Conservation (phyloP, 1,140 invertebrate genomes). For the Hycleus cichorii region DNA sequence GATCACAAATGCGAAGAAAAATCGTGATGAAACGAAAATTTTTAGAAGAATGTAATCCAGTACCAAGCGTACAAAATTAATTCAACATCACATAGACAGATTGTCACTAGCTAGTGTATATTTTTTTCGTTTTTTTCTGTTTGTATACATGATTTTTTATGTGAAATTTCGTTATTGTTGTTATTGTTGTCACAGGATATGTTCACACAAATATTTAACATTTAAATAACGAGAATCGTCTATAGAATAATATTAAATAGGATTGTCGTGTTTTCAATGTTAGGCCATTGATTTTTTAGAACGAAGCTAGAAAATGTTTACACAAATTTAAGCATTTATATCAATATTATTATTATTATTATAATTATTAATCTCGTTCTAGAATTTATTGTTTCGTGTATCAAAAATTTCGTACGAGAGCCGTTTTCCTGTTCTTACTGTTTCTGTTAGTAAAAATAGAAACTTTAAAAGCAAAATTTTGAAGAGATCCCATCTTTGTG, state of each 20-base stretch:
- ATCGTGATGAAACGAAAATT: too few relatives aligned
- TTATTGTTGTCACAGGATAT: constrained; percentile 18
- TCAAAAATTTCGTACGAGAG: constrained; percentile 16
- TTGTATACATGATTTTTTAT: too few relatives aligned
- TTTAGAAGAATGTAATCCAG: constrained; percentile 4
- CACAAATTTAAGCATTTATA: constrained; percentile 7
- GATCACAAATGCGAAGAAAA: neutral
- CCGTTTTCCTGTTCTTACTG: neutral
- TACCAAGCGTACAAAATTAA: constrained; percentile 12
- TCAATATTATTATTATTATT: neutral
- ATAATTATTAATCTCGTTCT: too few relatives aligned
- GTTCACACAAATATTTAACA: constrained; percentile 28
- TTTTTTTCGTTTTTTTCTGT: too few relatives aligned
- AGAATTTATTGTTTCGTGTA: constrained; percentile 1
- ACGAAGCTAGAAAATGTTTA: constrained; percentile 27
- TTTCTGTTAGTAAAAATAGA: constrained; percentile 16
- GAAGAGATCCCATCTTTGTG: constrained; percentile 2
- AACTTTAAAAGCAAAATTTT: neutral
- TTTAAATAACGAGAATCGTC: constrained; percentile 18
- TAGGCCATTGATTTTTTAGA: constrained; percentile 36
- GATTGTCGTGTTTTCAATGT: constrained; percentile 38
- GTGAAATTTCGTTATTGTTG: too few relatives aligned
- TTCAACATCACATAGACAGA: constrained; percentile 29
- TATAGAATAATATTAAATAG: constrained; percentile 24
- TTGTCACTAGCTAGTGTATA: constrained; percentile 29